A percentile compares a stretch with the other conserved stretches of the same genome.
These are phyloP conservation scores for Alligator mississippiensis DNA, from an alignment of 2,113 vertebrate species.

Conservation along the genomic window DNA sequence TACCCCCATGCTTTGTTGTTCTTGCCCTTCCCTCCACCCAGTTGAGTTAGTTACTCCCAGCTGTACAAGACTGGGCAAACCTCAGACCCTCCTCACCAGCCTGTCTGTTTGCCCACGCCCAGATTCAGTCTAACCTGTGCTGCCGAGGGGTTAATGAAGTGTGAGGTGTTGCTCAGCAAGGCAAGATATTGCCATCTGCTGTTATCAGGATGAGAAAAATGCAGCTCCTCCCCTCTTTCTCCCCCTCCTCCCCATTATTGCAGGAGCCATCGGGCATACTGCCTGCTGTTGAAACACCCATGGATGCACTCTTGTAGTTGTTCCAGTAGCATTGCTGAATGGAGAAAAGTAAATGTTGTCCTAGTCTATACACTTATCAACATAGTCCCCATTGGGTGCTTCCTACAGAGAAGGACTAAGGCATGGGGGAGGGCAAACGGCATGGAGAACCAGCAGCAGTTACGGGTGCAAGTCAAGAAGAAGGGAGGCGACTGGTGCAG, in stretches of 20 bases:
- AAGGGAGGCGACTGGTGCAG: not conserved
- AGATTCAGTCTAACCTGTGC: not conserved
- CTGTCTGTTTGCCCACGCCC: no score
- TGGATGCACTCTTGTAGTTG: not conserved
- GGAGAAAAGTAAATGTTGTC: not conserved
- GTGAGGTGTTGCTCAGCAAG: not conserved
- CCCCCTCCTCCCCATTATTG: not conserved
- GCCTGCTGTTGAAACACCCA: not conserved
- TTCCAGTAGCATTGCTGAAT: not conserved
- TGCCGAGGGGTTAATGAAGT: not conserved
- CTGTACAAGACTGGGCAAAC: no score
- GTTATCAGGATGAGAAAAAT: not conserved
- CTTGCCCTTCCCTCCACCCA: not conserved
- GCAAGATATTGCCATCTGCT: not conserved
- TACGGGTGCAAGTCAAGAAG: not conserved
- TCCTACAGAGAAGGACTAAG: not conserved
- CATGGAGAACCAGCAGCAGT: not conserved
- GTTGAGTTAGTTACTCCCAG: not conserved
- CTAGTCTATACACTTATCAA: not conserved
- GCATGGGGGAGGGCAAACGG: not conserved
- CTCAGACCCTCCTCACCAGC: not conserved
- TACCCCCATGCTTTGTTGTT: no score
- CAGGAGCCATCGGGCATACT: not conserved
- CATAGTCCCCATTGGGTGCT: not conserved
- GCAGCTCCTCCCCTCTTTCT: rapidly evolving